Conservation (phyloP, 1,140 invertebrate genomes). For the Ephestia elutella region DNA sequence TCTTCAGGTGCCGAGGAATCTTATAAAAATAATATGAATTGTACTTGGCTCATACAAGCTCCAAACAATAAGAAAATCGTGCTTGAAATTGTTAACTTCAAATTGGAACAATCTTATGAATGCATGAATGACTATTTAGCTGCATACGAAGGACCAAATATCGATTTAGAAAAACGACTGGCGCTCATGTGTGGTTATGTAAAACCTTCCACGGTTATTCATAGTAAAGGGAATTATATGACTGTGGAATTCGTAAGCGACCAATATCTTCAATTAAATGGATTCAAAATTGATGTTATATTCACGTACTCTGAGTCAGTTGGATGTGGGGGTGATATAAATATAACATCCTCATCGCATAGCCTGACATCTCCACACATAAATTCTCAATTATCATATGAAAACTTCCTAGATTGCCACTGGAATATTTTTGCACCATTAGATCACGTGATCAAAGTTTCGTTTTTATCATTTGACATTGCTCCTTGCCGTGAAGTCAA, state of each 20-base stretch:
- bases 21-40: constrained; percentile 76
- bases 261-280: constrained; percentile 44
- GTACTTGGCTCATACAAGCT: constrained; percentile 87
- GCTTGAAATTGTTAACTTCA: constrained; percentile 77
- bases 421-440: constrained; percentile 60
- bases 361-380: constrained; percentile 49
- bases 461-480: constrained; percentile 76
- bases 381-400: constrained; percentile 44
- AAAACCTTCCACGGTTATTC: constrained; percentile 74
- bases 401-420: constrained; percentile 67
- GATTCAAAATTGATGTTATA: constrained; percentile 76
- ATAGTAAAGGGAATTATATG: constrained; percentile 74
- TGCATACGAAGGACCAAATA: constrained; percentile 76
- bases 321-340: constrained; percentile 54
- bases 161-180: constrained; percentile 61
- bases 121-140: constrained; percentile 76
- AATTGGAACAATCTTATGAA: constrained; percentile 62
- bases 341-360: constrained; percentile 34
- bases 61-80: constrained; percentile 79
- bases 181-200: constrained; percentile 79
- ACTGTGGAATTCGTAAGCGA: constrained; percentile 76
- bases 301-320: constrained; percentile 75
- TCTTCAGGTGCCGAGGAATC: constrained; percentile 31
- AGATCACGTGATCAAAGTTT: constrained; percentile 73
- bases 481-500: constrained; percentile 47